phyloP scores from a whole-genome alignment of 2,888 invertebrate genomes.

The Cartodere bifasciata region DNA sequence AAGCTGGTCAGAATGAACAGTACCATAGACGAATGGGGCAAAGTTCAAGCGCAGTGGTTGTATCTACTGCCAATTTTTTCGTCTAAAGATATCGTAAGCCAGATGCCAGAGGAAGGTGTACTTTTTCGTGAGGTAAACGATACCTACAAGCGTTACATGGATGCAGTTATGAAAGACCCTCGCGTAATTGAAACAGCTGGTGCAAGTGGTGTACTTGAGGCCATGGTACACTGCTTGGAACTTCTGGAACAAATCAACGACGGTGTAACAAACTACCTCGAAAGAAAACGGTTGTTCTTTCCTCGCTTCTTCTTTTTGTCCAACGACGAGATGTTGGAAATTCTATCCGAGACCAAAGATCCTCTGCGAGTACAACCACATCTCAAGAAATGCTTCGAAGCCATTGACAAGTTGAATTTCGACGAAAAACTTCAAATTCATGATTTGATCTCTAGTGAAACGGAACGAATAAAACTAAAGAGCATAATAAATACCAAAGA shows the following conservation, averaged over 20 bases:
- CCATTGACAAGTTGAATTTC: conserved; percentile 63
- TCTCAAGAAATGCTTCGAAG: conserved; percentile 80
- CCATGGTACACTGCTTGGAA: conserved; percentile 52
- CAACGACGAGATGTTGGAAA: conserved; percentile 83
- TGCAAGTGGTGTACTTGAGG: conserved; percentile 52
- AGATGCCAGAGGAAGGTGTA: conserved; percentile 74
- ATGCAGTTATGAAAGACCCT: conserved; percentile 45
- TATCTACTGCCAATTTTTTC: conserved; percentile 79
- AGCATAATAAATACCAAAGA: conserved; percentile 52
- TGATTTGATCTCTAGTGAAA: conserved; percentile 65
- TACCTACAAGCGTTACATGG: conserved; percentile 55
- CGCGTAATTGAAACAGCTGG: conserved; percentile 55
- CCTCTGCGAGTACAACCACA: conserved; percentile 74
- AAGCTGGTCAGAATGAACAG: conserved; percentile 53
- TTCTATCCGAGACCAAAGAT: conserved; percentile 80
- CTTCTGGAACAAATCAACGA: conserved; percentile 70
- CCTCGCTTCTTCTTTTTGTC: conserved; percentile 84
- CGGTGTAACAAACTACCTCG: conserved; percentile 70
- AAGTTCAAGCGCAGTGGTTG: conserved; percentile 77
- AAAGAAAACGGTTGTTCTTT: conserved; percentile 73
- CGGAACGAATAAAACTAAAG: conserved; percentile 54
- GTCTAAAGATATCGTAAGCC: conserved; percentile 72
- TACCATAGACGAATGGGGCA: conserved; percentile 74
- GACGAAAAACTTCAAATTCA: conserved; percentile 58
- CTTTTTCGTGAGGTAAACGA: conserved; percentile 64